A percentile compares a stretch with the other conserved stretches of the same genome.
Conservation (phyloP, 2,113 vertebrate species). For the Echinops telfairi region DNA sequence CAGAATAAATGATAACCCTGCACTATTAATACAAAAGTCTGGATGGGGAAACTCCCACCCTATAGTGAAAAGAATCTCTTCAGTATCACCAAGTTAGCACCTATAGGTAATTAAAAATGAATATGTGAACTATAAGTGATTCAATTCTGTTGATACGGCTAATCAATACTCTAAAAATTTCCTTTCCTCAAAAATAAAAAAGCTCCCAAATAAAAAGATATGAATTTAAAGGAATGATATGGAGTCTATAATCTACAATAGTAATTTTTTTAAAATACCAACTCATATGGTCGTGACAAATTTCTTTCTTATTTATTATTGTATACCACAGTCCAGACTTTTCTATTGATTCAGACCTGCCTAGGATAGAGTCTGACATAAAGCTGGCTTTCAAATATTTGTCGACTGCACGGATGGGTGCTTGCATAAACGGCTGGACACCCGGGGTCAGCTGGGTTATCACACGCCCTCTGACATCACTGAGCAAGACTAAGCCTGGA, state of each 20-base stretch:
- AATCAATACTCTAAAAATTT: constrained; percentile 28
- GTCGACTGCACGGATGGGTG: not conserved
- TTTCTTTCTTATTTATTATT: not conserved
- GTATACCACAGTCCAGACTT: not conserved
- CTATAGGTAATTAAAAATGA: too few relatives aligned
- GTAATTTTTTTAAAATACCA: not conserved
- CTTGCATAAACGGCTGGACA: not conserved
- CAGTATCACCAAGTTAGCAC: too few relatives aligned
- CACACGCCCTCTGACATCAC: not conserved
- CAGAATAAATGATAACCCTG: too few relatives aligned
- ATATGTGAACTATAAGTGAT: too few relatives aligned
- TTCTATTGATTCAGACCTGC: constrained; percentile 25
- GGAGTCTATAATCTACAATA: not conserved
- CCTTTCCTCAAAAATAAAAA: not conserved
- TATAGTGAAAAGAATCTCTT: too few relatives aligned
- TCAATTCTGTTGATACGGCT: not conserved
- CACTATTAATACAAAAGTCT: too few relatives aligned
- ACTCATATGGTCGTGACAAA: not conserved
- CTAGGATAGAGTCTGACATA: not conserved
- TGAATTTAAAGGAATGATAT: not conserved
- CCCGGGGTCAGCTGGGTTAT: not conserved
- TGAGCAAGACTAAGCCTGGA: not conserved
- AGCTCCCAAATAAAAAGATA: not conserved
- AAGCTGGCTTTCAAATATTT: not conserved
- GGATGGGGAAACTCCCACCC: too few relatives aligned